Evolutionary conservation across 1,140 invertebrate genomes (phyloP).

Genomic region (Aphaenogaster ashmeadi): DNA sequence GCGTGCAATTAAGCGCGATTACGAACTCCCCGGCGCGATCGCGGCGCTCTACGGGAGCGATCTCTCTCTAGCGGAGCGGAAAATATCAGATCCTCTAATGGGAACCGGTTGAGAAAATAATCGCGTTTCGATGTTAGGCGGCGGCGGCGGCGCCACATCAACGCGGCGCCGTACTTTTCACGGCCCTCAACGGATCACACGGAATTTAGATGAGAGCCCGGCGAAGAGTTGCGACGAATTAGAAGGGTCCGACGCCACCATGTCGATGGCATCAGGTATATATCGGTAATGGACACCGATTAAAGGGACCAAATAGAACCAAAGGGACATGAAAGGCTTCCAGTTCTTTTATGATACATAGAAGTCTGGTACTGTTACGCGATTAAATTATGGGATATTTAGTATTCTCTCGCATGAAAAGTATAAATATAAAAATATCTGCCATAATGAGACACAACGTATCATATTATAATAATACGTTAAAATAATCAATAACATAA

Average conservation of each 20-base stretch:
- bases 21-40: conserved; percentile 17
- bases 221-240: conserved; percentile 44
- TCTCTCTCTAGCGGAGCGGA: conserved; percentile 29
- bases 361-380: background rate
- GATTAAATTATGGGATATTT: background rate
- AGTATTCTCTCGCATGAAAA: background rate
- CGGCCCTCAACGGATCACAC: conserved; percentile 50
- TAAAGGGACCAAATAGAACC: conserved; percentile 66
- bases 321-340: conserved; percentile 37
- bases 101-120: conserved; percentile 74
- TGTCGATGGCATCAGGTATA: conserved; percentile 51
- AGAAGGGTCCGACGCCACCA: conserved; percentile 59
- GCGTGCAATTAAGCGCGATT: conserved; percentile 43
- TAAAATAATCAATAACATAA: background rate
- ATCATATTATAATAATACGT: background rate
- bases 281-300: conserved; percentile 57
- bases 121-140: conserved; percentile 69
- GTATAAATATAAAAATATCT: background rate
- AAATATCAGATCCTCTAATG: conserved; percentile 58
- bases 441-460: background rate
- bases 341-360: conserved; percentile 6
- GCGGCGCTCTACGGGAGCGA: conserved; percentile 1
- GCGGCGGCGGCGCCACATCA: conserved; percentile 75
- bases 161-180: conserved; percentile 75
- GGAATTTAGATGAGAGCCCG: conserved; percentile 56